These are phyloP conservation scores for Discoglossus pictus DNA, from an alignment of 2,797 vertebrate genomes.

Conservation along the genomic window DNA sequence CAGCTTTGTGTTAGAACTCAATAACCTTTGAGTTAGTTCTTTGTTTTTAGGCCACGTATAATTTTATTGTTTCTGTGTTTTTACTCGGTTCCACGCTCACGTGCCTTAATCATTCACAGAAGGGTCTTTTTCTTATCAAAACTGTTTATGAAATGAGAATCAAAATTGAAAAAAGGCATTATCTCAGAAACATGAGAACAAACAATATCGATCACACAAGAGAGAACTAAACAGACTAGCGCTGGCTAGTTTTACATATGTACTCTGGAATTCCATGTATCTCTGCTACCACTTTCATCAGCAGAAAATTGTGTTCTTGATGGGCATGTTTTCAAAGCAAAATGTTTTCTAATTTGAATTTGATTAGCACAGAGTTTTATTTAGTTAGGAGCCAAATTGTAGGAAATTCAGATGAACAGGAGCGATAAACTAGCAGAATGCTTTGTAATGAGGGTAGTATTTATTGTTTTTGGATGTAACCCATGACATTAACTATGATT, in stretches of 20 bases:
- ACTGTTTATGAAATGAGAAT: too few relatives aligned
- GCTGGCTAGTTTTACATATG: neutral
- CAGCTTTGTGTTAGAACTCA: too few relatives aligned
- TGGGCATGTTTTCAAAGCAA: slow-evolving; percentile 21
- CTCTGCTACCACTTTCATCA: slow-evolving; percentile 13
- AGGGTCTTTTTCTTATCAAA: neutral
- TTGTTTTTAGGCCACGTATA: neutral
- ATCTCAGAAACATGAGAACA: neutral
- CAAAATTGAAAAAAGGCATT: neutral
- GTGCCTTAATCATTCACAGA: neutral
- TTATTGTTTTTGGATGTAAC: slow-evolving; percentile 40
- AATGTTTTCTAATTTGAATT: slow-evolving; percentile 43
- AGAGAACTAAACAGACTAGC: neutral
- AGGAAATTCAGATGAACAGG: slow-evolving; percentile 43
- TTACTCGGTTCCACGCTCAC: neutral
- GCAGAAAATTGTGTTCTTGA: slow-evolving; percentile 17
- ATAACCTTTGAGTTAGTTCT: too few relatives aligned
- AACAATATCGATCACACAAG: neutral
- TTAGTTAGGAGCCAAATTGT: slow-evolving; percentile 31
- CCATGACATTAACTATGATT: slow-evolving; percentile 27
- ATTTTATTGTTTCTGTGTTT: neutral
- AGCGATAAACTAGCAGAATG: slow-evolving; percentile 37
- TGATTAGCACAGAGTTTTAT: slow-evolving; percentile 39
- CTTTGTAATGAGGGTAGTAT: slow-evolving; percentile 40
- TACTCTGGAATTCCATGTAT: slow-evolving; percentile 15